Base-by-base conservation (phyloP, 1,140 invertebrate genomes). In the Drosophila parvula region DNA sequence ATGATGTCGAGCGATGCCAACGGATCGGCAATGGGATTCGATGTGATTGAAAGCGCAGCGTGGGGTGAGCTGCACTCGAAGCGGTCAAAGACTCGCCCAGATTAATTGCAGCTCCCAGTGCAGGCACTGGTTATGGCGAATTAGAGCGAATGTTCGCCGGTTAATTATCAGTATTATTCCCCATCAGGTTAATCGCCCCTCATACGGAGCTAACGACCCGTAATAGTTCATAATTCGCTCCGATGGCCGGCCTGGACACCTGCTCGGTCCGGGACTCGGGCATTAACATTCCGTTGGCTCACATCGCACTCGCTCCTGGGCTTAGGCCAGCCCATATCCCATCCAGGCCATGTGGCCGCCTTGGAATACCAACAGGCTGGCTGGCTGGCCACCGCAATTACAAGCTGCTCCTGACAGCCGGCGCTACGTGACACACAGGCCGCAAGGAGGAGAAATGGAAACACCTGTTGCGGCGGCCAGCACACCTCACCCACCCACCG, bases 401-500 rank as follows among this genome's bases (percentile, higher is more conserved):
- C 82, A 70, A 88, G 83, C 56, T 79, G 71, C 79, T 83, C 59
- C 70, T 82, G 79, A 86, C 79, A 74, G 59, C 22, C 58, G 36
- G 51, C 70, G 58, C 68, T 89, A 88, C 83, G 84, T 89, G 84
- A 83, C 78, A 80, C 75, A 78, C 63, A 77, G 71, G 74, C 79
- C 70, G 75, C 81, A 78, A 44, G 30, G 67, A 50, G 45, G 51
- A 44, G 62, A 59, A 53, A 38, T 53, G 51, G 18, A 53, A 75
- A 80, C 84, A 89, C 85, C 84, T 89, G 85, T 84, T 88, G 84
- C 68, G 79, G 58, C 4, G 28, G 76, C 79, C 78, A 79, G 47
- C 27, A 12, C 40, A 48, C 7, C 30, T 27, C 18, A 36, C 12
- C 34, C 47, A 61, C 48, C 56, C 18, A 27, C 38, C 76, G 41